phyloP scores from a whole-genome alignment of 2,888 invertebrate species.

The Andrena bucephala region DNA sequence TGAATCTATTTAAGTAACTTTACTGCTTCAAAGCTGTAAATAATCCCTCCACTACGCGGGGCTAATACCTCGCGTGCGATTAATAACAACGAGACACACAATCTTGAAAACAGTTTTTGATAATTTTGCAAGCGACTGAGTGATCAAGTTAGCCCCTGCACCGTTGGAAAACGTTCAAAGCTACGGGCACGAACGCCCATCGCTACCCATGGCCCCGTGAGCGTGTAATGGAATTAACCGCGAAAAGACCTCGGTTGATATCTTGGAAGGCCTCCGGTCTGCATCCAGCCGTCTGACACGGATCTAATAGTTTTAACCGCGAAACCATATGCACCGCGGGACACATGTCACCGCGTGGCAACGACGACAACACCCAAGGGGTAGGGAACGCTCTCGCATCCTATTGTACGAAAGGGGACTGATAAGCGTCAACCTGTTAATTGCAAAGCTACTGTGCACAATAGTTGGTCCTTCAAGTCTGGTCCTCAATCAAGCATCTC shows the following conservation, averaged over 20 bases:
- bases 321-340: slow-evolving; percentile 70
- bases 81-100: too few species aligned
- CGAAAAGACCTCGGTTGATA: slow-evolving; percentile 59
- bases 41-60: too few species aligned
- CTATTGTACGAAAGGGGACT: slow-evolving; percentile 35
- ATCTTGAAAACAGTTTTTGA: too few species aligned
- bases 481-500: too few species aligned
- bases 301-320: slow-evolving; percentile 75
- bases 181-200: not conserved
- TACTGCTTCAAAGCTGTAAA: too few species aligned
- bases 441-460: slow-evolving; percentile 24
- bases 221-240: slow-evolving; percentile 67
- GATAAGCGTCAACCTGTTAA: slow-evolving; percentile 11
- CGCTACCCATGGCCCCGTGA: not conserved
- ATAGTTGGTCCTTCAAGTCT: not conserved
- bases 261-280: slow-evolving; percentile 63
- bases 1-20: too few species aligned
- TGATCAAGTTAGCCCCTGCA: not conserved
- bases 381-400: slow-evolving; percentile 28
- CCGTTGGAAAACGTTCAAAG: not conserved
- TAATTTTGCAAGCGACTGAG: too few species aligned
- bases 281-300: slow-evolving; percentile 56
- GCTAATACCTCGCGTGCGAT: too few species aligned
- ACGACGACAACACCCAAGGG: slow-evolving; percentile 4
- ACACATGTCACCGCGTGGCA: slow-evolving; percentile 30